phyloP scores from a whole-genome alignment of 2,888 invertebrate species.

The Strigamia transsilvanica region DNA sequence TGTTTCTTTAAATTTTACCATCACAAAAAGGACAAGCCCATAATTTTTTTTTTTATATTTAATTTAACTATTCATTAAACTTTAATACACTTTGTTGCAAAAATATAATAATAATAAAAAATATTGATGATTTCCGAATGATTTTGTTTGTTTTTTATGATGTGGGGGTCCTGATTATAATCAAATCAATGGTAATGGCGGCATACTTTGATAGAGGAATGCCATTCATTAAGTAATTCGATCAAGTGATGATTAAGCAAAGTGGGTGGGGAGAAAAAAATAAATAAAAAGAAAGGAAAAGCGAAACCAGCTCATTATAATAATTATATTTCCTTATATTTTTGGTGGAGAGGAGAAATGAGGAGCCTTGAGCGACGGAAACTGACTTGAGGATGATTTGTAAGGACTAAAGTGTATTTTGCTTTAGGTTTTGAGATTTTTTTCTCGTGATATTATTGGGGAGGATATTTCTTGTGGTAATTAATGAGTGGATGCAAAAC shows the following conservation, averaged over 20 bases:
- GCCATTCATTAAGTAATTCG: slow-evolving; percentile 15
- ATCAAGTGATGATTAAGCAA: slow-evolving; percentile 20
- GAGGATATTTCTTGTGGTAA: not conserved
- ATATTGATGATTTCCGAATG: not conserved
- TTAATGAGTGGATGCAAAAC: not conserved
- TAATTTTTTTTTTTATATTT: not conserved
- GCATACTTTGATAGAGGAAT: slow-evolving; percentile 2
- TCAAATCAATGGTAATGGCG: slow-evolving; percentile 15
- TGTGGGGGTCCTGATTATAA: not conserved
- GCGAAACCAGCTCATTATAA: not conserved
- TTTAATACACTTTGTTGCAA: too few relatives aligned
- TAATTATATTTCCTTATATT: not conserved
- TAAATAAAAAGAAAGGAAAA: slow-evolving; percentile 19
- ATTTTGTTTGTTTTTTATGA: not conserved
- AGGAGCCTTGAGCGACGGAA: not conserved
- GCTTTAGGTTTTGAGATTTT: not conserved
- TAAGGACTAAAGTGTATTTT: not conserved
- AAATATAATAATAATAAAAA: too few relatives aligned
- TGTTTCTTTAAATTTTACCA: not conserved
- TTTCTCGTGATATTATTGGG: not conserved
- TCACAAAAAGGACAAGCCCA: not conserved
- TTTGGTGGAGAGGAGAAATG: not conserved
- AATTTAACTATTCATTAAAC: too few relatives aligned
- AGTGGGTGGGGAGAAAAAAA: not conserved
- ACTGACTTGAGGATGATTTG: not conserved